phyloP scores from a whole-genome alignment of 2,113 vertebrate species.

The Bubalus kerabau region DNA sequence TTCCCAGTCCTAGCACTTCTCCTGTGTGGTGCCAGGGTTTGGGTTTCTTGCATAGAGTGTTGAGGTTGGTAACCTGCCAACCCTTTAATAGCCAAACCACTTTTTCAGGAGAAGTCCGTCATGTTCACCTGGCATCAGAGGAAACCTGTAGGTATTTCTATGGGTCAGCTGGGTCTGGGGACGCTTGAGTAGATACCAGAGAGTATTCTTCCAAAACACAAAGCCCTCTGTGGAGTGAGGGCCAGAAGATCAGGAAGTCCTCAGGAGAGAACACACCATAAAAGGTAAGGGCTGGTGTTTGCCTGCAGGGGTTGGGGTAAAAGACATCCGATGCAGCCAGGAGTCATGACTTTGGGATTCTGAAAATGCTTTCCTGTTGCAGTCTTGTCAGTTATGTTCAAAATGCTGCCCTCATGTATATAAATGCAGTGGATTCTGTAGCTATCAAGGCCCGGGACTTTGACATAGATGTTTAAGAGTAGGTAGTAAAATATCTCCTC shows the following conservation, averaged over 20 bases:
- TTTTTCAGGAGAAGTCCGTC: not conserved
- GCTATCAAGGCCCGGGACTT: conserved; percentile 67
- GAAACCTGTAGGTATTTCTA: not conserved
- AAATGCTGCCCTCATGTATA: conserved; percentile 52
- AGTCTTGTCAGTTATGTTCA: conserved; percentile 56
- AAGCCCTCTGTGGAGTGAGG: not conserved
- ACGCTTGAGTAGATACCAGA: not conserved
- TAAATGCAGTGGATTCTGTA: conserved; percentile 58
- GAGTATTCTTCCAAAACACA: not conserved
- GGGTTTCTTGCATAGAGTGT: not conserved
- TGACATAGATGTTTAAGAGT: conserved; percentile 38
- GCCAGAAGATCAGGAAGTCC: conserved; percentile 58
- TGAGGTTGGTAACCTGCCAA: not conserved
- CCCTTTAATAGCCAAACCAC: not conserved
- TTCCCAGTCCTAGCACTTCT: not conserved
- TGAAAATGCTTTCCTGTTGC: conserved; percentile 17
- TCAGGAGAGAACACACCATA: conserved; percentile 68
- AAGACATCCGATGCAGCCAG: conserved; percentile 21
- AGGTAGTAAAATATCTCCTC: conserved; percentile 46
- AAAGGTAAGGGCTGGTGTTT: conserved; percentile 75
- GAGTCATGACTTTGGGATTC: conserved; percentile 60
- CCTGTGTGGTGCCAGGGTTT: not conserved
- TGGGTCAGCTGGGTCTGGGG: not conserved
- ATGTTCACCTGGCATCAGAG: not conserved
- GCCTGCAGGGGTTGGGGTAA: conserved; percentile 51